A percentile compares a stretch with the other conserved stretches of the same genome.
phyloP scores from a whole-genome alignment of 2,888 invertebrate species.

The Lottia gigantea region DNA sequence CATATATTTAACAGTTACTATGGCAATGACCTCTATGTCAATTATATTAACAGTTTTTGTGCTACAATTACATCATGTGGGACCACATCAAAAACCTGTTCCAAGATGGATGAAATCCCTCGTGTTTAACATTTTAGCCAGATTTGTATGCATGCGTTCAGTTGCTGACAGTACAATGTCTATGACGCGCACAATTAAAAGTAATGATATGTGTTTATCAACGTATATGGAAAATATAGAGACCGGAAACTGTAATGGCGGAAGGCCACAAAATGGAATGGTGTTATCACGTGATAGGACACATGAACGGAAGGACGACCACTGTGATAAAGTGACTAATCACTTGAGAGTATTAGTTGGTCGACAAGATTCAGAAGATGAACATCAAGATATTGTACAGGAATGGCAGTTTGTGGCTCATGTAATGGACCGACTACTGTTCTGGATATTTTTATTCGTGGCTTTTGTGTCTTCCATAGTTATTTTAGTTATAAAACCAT shows the following conservation, averaged over 20 bases:
- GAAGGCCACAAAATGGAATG: slow-evolving; percentile 26
- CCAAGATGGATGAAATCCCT: slow-evolving; percentile 65
- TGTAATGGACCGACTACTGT: slow-evolving; percentile 65
- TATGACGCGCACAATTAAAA: slow-evolving; percentile 16
- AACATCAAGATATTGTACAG: slow-evolving; percentile 60
- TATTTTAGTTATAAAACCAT: slow-evolving; percentile 65
- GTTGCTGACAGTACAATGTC: slow-evolving; percentile 27
- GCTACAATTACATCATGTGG: slow-evolving; percentile 68
- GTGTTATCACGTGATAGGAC: slow-evolving; percentile 15
- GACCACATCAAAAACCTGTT: slow-evolving; percentile 65
- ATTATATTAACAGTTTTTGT: slow-evolving; percentile 69
- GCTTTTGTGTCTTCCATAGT: slow-evolving; percentile 61
- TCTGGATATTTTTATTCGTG: slow-evolving; percentile 65
- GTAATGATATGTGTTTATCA: slow-evolving; percentile 49
- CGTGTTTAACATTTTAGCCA: slow-evolving; percentile 62
- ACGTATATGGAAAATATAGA: slow-evolving; percentile 51
- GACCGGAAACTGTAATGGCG: slow-evolving; percentile 50
- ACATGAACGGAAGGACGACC: slow-evolving; percentile 29
- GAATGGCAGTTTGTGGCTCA: slow-evolving; percentile 68
- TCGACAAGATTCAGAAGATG: slow-evolving; percentile 58
- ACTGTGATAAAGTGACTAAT: slow-evolving; percentile 55
- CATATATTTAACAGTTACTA: slow-evolving; percentile 69
- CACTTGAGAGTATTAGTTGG: slow-evolving; percentile 58
- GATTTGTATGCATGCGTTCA: slow-evolving; percentile 61
- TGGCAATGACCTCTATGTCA: slow-evolving; percentile 69